phyloP scores from a whole-genome alignment of 2,113 vertebrate genomes.

The Xerus inauris region DNA sequence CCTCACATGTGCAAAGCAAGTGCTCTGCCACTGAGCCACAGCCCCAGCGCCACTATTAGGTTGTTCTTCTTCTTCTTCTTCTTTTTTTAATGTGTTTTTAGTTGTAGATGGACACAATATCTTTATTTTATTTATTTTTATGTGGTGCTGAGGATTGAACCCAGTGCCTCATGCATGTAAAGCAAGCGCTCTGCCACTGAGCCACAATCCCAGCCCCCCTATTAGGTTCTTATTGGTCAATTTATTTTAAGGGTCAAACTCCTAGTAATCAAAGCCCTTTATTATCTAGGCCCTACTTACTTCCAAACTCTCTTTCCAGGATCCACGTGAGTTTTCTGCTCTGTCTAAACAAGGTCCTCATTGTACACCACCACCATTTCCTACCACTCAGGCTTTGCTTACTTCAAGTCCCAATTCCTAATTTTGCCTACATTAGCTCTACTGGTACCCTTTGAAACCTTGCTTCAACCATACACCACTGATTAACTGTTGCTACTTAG shows the following conservation, averaged over 20 bases:
- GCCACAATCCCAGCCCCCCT: too few species aligned
- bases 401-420: neutral
- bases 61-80: too few species aligned
- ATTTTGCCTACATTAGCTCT: neutral
- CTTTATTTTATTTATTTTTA: too few species aligned
- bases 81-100: too few species aligned
- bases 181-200: too few species aligned
- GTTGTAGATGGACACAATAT: too few species aligned
- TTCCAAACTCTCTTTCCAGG: neutral
- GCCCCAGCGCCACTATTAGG: too few species aligned
- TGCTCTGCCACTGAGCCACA: too few species aligned
- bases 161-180: too few species aligned
- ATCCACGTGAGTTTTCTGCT: neutral
- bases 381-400: neutral
- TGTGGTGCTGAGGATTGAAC: too few species aligned
- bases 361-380: neutral
- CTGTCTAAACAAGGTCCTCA: neutral
- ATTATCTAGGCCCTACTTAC: neutral
- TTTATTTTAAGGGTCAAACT: neutral
- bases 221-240: neutral
- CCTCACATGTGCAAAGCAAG: too few species aligned
- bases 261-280: neutral
- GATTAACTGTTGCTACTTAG: neutral
- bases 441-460: neutral
- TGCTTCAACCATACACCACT: neutral